Base-by-base conservation (phyloP, 2,888 invertebrate genomes). In the Alentia gelatinosa region DNA sequence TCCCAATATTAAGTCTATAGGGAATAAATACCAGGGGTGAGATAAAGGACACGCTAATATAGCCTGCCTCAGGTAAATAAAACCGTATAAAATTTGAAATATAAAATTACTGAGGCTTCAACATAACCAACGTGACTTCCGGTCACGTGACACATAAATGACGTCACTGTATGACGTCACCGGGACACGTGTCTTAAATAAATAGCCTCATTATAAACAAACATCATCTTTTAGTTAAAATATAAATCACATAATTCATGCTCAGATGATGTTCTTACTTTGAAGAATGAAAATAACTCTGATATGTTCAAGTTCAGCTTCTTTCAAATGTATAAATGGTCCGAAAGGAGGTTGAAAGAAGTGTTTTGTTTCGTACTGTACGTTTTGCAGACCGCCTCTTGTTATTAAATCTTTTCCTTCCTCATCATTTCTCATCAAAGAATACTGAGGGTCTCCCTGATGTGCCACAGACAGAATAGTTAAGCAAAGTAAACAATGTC, bases 291-390 rank as follows among this genome's bases (percentile, higher is more conserved):
- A 30, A 68, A 68, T 30, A n/a, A 68, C 3, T 79, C 19, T 39
- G 15, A 79, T 37, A 9, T 79, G 26, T 35, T 39, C 35, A 37
- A 37, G 35, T 12, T 19, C 35, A 12, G 37, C 4, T 35, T 39
- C 7, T 37, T n/a, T 37, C 79, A 79, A 39, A 79, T 79, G 39
- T 35, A 79, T 39, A 79, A 79, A 79, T 39, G 79, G 79, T 79
- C 26, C 37, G 79, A 79, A 79, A 37, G 79, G 37, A 79, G 79
- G 23, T 35, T 79, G 79, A 79, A 79, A 35, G 79, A 79, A 79
- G 39, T 79, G 33, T 15, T 4, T 68, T 12, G 9, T 5, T 26
- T 5, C n/a, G n/a, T n/a, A 4, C 30, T 74, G 74, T n/a, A n/a
- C 23, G 19, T n/a, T 56, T 56, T 56, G 3, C 23, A 56, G 56